Base-by-base conservation (phyloP, 2,888 invertebrate genomes). In the Endotricha flammealis region DNA sequence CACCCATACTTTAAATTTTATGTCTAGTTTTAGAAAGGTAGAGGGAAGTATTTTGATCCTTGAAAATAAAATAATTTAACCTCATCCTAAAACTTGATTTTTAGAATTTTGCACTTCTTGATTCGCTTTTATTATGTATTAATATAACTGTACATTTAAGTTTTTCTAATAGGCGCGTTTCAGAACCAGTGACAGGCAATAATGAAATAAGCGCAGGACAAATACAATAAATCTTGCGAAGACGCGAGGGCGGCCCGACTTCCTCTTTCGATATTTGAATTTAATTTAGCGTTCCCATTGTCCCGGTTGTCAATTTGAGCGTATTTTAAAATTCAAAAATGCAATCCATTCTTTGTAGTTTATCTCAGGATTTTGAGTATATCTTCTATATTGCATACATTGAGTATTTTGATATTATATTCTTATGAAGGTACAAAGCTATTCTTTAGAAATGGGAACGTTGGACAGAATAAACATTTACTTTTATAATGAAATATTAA, bases 181-280 rank as follows among this genome's bases (percentile, higher is more conserved):
- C 41, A 53, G 60, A 61, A 66, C 64, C 67, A 57, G 64, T 70
- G 72, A 75, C 73, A 72, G 65, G 74, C 78, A 76, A 75, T 81
- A 83, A 86, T 83, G 81, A 82, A 85, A 86, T 82, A 85, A 86
- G 77, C 83, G 75, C 70, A 81, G 77, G 77, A 83, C 83, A 86
- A 87, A 87, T 80, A 85, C 79, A 82, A 87, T 87, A 87, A 87
- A 87, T 87, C 87, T 82, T 70, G 49, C 50, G 47, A 74, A 71
- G 78, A 77, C 74, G 75, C 76, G 76, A 62, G 80, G 76, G 77
- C 71, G 79, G 70, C 69, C 63, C 63, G 73, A 80, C 79, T 85
- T 85, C 82, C 82, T 81, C 77, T 73, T 77, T 81, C 83, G 83
- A 85, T 85, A 85, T 85, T 86, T 85, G 83, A 86, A 83, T 85